Conservation (phyloP, 2,113 vertebrate genomes). For the Rhinogobius similis region DNA sequence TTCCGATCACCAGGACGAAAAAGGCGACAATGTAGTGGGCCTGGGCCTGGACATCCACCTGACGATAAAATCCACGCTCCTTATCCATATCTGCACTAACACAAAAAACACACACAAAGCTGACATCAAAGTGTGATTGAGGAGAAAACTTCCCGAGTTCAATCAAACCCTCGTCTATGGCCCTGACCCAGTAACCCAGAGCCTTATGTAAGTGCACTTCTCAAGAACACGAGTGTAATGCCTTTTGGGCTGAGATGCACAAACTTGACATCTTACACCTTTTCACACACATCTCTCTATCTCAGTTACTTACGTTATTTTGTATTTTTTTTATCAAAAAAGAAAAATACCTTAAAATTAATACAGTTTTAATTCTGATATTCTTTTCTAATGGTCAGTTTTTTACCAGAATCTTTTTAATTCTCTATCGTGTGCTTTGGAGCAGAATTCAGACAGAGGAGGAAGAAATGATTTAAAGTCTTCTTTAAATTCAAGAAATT, state of each 20-base stretch:
- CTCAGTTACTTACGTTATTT: too few species aligned
- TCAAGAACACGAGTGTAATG: slow-evolving; percentile 16
- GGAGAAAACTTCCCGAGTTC: not conserved
- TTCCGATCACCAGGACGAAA: slow-evolving; percentile 87
- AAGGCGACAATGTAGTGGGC: slow-evolving; percentile 87
- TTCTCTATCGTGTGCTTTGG: too few species aligned
- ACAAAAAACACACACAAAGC: slow-evolving; percentile 9
- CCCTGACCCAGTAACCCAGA: slow-evolving; percentile 22
- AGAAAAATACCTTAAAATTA: too few species aligned
- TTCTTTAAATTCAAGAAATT: too few species aligned
- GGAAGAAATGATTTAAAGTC: too few species aligned
- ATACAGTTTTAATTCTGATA: too few species aligned
- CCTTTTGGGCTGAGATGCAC: slow-evolving; percentile 10
- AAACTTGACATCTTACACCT: not conserved
- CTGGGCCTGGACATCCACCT: slow-evolving; percentile 85
- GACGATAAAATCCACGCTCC: slow-evolving; percentile 74
- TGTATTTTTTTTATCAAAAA: too few species aligned
- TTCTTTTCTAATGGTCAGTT: too few species aligned
- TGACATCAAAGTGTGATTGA: not conserved
- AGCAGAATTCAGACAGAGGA: too few species aligned
- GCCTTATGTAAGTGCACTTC: slow-evolving; percentile 23
- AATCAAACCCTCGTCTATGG: not conserved
- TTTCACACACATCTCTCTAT: not conserved
- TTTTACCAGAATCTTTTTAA: too few species aligned
- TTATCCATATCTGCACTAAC: slow-evolving; percentile 71